Percentiles rank a stretch among this genome's conserved stretches.
These are phyloP conservation scores for Tinea pellionella DNA, from an alignment of 2,888 invertebrate genomes.

Conservation along the genomic window DNA sequence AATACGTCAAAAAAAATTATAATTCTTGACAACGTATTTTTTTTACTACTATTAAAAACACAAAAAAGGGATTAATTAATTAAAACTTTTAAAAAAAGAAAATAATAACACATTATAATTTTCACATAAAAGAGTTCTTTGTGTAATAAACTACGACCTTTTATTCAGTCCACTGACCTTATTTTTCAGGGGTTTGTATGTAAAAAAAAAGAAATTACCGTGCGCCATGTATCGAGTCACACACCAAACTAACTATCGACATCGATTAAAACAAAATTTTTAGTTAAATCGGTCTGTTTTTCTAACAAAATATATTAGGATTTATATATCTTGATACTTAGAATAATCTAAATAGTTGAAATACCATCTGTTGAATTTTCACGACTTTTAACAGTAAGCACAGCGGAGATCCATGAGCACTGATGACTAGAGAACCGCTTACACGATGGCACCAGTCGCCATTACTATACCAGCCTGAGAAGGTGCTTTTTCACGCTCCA, in stretches of 20 bases:
- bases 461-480: no score
- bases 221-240: slow-evolving; percentile 35
- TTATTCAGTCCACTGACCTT: neutral
- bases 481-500: no score
- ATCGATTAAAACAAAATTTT: slow-evolving; percentile 45
- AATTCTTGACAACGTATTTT: no score
- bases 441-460: no score
- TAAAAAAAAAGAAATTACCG: slow-evolving; percentile 23
- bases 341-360: neutral
- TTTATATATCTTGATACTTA: slow-evolving; percentile 34
- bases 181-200: neutral
- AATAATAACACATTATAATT: neutral
- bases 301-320: slow-evolving; percentile 28
- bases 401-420: no score
- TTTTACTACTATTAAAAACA: no score
- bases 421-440: no score
- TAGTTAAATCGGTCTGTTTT: slow-evolving; percentile 37
- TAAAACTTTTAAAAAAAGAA: neutral
- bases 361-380: no score
- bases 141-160: neutral
- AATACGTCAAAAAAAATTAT: no score
- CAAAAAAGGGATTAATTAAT: neutral
- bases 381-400: no score
- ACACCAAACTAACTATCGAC: slow-evolving; percentile 46
- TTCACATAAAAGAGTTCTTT: neutral